Evolutionary conservation across 1,140 invertebrate species (phyloP).

Genomic region (Anastrepha obliqua): DNA sequence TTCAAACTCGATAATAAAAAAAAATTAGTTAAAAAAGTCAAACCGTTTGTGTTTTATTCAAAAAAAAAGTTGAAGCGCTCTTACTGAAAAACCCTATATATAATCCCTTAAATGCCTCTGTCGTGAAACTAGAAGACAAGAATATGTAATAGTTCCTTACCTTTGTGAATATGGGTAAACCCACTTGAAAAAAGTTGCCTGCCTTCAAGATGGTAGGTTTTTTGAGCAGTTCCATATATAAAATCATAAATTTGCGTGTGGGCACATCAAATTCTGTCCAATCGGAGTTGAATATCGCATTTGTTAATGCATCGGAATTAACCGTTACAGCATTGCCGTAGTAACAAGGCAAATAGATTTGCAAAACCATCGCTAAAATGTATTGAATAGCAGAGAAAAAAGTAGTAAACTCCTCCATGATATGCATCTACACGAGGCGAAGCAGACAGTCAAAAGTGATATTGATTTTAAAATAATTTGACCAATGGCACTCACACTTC

Average conservation of each 20-base stretch:
- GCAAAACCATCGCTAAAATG: slow-evolving; percentile 65
- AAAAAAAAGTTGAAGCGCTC: too few relatives aligned
- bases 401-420: slow-evolving; percentile 61
- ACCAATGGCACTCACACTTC: slow-evolving; percentile 56
- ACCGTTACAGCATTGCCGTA: slow-evolving; percentile 67
- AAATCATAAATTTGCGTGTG: slow-evolving; percentile 62
- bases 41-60: too few relatives aligned
- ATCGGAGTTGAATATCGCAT: slow-evolving; percentile 65
- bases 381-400: slow-evolving; percentile 67
- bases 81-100: too few relatives aligned
- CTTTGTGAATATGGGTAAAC: slow-evolving; percentile 69
- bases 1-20: too few relatives aligned
- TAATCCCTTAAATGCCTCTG: too few relatives aligned
- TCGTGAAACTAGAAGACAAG: too few relatives aligned
- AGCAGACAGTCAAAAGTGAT: too few relatives aligned
- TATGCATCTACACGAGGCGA: background rate
- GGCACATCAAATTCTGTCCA: slow-evolving; percentile 60
- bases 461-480: too few relatives aligned
- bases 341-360: slow-evolving; percentile 69
- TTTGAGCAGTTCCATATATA: slow-evolving; percentile 69
- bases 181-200: slow-evolving; percentile 67
- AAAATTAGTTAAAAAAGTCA: too few relatives aligned
- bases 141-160: slow-evolving; percentile 55
- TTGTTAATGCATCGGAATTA: slow-evolving; percentile 63
- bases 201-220: slow-evolving; percentile 62